Percentiles rank a stretch among this genome's conserved stretches.
Conservation (phyloP, 2,113 vertebrate species). For the Syngnathus scovelli region DNA sequence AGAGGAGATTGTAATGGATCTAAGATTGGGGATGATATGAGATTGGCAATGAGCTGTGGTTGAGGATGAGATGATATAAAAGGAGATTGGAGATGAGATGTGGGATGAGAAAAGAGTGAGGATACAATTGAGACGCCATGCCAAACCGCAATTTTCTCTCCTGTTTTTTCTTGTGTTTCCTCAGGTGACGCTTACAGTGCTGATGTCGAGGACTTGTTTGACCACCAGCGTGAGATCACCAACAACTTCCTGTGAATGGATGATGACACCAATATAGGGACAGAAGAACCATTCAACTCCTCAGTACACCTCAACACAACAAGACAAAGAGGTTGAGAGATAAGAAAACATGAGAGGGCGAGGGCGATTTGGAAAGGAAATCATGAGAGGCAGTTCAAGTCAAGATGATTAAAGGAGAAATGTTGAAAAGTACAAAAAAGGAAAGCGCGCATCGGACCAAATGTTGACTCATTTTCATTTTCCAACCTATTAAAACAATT, state of each 20-base stretch:
- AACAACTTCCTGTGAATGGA: slow-evolving; percentile 85
- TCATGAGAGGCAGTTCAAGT: slow-evolving; percentile 12
- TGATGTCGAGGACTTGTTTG: slow-evolving; percentile 76
- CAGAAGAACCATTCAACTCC: slow-evolving; percentile 41
- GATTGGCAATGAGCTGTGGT: background rate
- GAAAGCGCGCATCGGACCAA: slow-evolving; percentile 16
- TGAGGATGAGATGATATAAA: background rate
- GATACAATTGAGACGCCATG: background rate
- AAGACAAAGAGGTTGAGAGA: slow-evolving; percentile 34
- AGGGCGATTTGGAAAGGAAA: slow-evolving; percentile 1
- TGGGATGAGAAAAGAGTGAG: background rate
- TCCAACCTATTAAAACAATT: slow-evolving; percentile 18
- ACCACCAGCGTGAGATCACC: slow-evolving; percentile 80
- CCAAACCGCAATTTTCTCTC: background rate
- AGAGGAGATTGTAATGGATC: background rate
- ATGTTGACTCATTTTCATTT: slow-evolving; percentile 38
- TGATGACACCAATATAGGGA: slow-evolving; percentile 31
- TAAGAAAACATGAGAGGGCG: slow-evolving; percentile 23
- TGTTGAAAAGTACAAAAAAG: slow-evolving; percentile 15
- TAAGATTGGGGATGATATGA: background rate
- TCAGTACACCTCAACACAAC: slow-evolving; percentile 44
- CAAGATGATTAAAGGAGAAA: slow-evolving; percentile 14
- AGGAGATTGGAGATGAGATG: background rate
- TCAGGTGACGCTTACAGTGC: slow-evolving; percentile 83
- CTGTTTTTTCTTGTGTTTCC: background rate